Conservation (phyloP, 2,888 invertebrate species). For the Eilema sororculum region DNA sequence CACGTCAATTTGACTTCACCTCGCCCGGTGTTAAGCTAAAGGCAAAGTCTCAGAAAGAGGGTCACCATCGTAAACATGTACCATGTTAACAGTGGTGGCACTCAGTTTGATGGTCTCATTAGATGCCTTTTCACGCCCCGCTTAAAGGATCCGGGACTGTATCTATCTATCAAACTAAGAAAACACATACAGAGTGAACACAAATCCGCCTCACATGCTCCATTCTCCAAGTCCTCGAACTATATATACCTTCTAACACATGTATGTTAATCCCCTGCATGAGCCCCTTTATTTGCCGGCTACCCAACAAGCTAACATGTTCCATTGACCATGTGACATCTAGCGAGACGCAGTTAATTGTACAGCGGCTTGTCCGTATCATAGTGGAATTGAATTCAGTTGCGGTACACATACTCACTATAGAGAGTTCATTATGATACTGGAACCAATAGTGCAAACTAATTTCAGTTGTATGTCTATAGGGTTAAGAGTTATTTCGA, state of each 20-base stretch:
- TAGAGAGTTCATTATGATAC: neutral
- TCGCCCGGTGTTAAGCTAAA: too few species aligned
- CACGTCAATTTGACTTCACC: too few species aligned
- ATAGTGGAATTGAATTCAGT: conserved; percentile 17
- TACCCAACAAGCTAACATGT: conserved; percentile 14
- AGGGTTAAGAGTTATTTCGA: neutral
- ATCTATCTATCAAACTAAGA: too few species aligned
- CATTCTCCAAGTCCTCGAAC: neutral
- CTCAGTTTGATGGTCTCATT: too few species aligned
- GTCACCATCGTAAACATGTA: too few species aligned
- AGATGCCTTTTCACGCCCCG: too few species aligned
- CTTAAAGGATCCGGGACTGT: too few species aligned
- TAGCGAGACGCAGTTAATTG: conserved; percentile 20
- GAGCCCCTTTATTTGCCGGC: conserved; percentile 23
- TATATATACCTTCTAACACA: neutral
- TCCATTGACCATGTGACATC: conserved; percentile 20
- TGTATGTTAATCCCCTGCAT: conserved; percentile 25
- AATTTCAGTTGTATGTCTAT: neutral
- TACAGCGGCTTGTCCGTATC: conserved; percentile 7
- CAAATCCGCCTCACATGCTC: neutral
- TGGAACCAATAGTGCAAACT: neutral
- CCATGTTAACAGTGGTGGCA: too few species aligned
- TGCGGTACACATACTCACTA: neutral
- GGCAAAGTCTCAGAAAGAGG: too few species aligned
- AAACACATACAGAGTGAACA: neutral